Base-by-base conservation (phyloP, 1,140 invertebrate species). In the Halesus radiatus region DNA sequence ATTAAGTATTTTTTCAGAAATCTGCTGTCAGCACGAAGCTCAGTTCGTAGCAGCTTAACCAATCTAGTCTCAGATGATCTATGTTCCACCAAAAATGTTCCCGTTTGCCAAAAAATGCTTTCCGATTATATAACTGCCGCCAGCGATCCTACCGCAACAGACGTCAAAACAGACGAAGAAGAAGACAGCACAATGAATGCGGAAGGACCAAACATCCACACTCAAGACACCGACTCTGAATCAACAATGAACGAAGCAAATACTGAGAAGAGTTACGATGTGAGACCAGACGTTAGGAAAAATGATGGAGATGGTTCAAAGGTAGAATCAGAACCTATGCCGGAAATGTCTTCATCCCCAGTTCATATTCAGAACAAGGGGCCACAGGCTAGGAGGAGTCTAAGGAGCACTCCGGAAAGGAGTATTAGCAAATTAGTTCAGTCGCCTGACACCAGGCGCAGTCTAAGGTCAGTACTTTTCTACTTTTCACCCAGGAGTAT, bases 361-460 rank as follows among this genome's bases (percentile, higher is more conserved):
- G 10, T 15, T 29, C 2, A 5, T 60, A 60, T 60, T 45, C 8
- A 45, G 37, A 13, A 13, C 58, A 53, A 20, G 32, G 78, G 78
- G 53, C 78, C 78, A 0, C 54, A 32, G 23, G 56, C 78, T 1
- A 62, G 78, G 18, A 74, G 78, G 53, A 79, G 78, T 52, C 20
- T 79, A 23, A 37, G 78, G 37, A 50, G 32, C 7, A 74, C 78
- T 29, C 70, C 78, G 18, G 78, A 79, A 29, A 73, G 56, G 8
- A 58, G 18, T n/a, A 60, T 70, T 7, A 29, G 23, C 26, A 64
- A 20, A 22, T 18, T 29, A 20, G 20, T 58, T 7, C 26, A 79
- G 7, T 58, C 70, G 23, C 78, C 70, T 5, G 6, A 58, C 16
- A 62, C 10, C 22, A 79, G 54, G 15, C 50, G 78, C 16, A 79